phyloP scores from a whole-genome alignment of 2,797 vertebrate species.

The Rhyacichthys aspro region DNA sequence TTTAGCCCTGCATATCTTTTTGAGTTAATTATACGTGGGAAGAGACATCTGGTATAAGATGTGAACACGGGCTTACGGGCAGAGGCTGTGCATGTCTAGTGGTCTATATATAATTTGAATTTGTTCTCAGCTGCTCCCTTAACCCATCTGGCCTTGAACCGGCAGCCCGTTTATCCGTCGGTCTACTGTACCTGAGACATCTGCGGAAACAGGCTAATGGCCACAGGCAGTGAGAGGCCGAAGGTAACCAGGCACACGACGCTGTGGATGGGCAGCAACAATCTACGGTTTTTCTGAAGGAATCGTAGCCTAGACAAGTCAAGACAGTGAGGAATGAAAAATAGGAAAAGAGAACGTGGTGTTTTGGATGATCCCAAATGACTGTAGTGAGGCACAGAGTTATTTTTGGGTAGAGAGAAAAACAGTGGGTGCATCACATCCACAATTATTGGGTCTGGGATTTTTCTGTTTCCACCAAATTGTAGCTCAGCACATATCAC shows the following conservation, averaged over 20 bases:
- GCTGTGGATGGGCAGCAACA: constrained; percentile 93
- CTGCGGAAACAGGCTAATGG: constrained; percentile 99
- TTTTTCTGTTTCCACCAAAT: constrained; percentile 22
- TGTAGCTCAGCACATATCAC: constrained; percentile 7
- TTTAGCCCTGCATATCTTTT: constrained; percentile 8
- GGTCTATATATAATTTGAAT: constrained; percentile 56
- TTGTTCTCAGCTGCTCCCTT: constrained; percentile 54
- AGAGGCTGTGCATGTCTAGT: constrained; percentile 39
- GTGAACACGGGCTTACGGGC: constrained; percentile 4
- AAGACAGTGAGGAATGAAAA: constrained; percentile 15
- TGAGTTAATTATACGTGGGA: constrained; percentile 28
- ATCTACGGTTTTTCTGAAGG: constrained; percentile 86
- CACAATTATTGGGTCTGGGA: constrained; percentile 35
- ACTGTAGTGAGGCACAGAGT: constrained; percentile 22
- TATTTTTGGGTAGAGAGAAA: constrained; percentile 52
- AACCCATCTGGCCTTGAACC: constrained; percentile 47
- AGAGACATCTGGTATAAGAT: constrained; percentile 30
- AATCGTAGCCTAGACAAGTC: constrained; percentile 82
- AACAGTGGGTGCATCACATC: constrained; percentile 19
- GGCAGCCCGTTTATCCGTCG: neutral
- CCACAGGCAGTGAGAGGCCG: constrained; percentile 93
- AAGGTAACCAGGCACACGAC: constrained; percentile 95
- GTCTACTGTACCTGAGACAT: constrained; percentile 90
- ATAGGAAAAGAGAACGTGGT: constrained; percentile 29
- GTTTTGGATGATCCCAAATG: constrained; percentile 40